These are phyloP conservation scores for Ornithorhynchus anatinus DNA, from an alignment of 2,113 vertebrate species.

Conservation along the genomic window DNA sequence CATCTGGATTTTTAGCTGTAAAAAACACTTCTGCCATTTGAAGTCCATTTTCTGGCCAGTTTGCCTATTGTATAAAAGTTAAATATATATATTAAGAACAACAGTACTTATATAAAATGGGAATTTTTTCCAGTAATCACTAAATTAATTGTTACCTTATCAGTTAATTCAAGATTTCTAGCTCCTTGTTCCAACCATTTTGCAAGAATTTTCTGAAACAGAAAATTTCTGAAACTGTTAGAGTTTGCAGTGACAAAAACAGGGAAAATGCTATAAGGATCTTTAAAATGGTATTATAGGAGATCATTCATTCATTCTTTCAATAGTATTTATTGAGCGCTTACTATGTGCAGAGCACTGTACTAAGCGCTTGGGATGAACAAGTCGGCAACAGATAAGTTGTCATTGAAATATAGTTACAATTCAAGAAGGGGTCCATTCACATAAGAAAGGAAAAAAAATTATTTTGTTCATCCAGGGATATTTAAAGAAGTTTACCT, in stretches of 20 bases:
- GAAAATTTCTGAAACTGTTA: background rate
- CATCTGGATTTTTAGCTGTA: constrained; percentile 61
- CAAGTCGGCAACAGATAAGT: no score
- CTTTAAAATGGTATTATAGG: background rate
- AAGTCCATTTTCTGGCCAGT: constrained; percentile 95
- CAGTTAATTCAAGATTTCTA: constrained; percentile 90
- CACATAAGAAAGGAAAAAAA: background rate
- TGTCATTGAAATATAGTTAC: background rate
- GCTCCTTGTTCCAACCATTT: constrained; percentile 90
- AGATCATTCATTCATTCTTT: background rate
- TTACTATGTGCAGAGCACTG: no score
- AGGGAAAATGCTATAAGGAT: background rate
- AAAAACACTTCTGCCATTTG: constrained; percentile 85
- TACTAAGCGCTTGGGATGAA: no score
- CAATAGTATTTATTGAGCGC: no score
- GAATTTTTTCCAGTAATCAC: background rate
- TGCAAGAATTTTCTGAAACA: constrained; percentile 82
- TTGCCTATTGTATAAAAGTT: constrained; percentile 67
- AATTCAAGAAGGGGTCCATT: background rate
- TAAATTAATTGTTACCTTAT: constrained; percentile 79
- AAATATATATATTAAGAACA: background rate
- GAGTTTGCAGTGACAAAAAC: background rate
- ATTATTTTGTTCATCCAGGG: background rate
- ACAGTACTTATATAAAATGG: background rate
- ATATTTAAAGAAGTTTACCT: constrained; percentile 68